These are phyloP conservation scores for Drosophila serrata DNA, from an alignment of 1,140 invertebrate species.

Conservation along the genomic window DNA sequence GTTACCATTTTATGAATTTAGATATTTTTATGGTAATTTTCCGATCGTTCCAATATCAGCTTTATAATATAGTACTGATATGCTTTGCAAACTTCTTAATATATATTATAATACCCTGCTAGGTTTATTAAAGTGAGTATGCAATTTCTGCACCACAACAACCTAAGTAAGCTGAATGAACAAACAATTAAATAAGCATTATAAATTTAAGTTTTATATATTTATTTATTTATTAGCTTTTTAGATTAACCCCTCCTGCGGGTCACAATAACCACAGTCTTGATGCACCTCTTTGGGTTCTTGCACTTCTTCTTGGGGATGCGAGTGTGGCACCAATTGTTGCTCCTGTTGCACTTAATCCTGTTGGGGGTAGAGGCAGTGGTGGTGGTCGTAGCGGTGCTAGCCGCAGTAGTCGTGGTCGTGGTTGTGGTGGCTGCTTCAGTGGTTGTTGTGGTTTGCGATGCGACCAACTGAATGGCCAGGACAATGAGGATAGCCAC, in stretches of 20 bases:
- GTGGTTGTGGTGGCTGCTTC: neutral
- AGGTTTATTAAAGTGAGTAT: too few relatives aligned
- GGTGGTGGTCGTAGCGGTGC: neutral
- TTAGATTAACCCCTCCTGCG: conserved; percentile 9
- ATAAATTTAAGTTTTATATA: too few relatives aligned
- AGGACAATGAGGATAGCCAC: conserved; percentile 10
- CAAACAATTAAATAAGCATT: too few relatives aligned
- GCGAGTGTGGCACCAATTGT: conserved; percentile 9
- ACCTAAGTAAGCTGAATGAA: too few relatives aligned
- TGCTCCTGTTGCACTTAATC: neutral
- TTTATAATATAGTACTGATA: too few relatives aligned
- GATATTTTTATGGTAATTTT: too few relatives aligned
- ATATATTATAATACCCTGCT: too few relatives aligned
- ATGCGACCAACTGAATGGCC: conserved; percentile 7
- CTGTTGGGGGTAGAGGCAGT: conserved; percentile 8
- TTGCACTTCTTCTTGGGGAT: conserved; percentile 17
- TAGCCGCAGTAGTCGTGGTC: neutral
- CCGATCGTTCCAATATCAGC: too few relatives aligned
- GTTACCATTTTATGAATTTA: too few relatives aligned
- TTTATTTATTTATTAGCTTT: too few relatives aligned
- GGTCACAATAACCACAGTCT: conserved; percentile 17
- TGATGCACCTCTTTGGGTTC: conserved; percentile 8
- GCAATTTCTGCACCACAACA: too few relatives aligned
- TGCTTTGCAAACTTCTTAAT: too few relatives aligned
- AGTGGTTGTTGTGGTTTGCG: neutral